These are phyloP conservation scores for Rotaria sp. DNA, from an alignment of 2,888 invertebrate genomes.

Conservation along the genomic window DNA sequence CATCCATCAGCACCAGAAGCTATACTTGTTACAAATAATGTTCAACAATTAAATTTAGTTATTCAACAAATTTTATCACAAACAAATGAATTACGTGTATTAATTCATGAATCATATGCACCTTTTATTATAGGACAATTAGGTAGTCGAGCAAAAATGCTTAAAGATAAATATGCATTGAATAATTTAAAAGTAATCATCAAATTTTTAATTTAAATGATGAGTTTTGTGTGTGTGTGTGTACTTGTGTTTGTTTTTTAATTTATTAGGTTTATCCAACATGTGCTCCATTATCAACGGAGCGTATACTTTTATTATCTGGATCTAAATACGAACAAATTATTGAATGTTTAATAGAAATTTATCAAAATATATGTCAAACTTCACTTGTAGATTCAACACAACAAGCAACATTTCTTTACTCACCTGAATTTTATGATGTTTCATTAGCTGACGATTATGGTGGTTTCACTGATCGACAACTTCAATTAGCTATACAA, in stretches of 20 bases:
- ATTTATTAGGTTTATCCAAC: not conserved
- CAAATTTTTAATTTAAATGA: no score
- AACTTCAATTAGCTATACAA: not conserved
- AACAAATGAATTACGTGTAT: conserved; percentile 16
- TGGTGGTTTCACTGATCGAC: not conserved
- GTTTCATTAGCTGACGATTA: not conserved
- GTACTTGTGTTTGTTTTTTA: no score
- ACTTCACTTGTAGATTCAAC: not conserved
- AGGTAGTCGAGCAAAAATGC: not conserved
- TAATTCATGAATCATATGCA: conserved; percentile 2
- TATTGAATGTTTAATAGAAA: conserved; percentile 1
- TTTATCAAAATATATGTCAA: not conserved
- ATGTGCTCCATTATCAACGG: not conserved
- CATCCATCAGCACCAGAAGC: not conserved
- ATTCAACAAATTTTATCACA: not conserved
- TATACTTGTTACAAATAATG: not conserved
- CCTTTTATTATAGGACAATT: conserved; percentile 8
- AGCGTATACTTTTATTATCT: not conserved
- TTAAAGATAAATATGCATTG: conserved; percentile 13
- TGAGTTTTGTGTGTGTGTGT: no score
- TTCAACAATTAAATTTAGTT: not conserved
- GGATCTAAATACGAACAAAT: not conserved
- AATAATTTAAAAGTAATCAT: not conserved
- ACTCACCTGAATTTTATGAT: not conserved
- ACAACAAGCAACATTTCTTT: not conserved